Conservation (phyloP, 1,140 invertebrate genomes). For the Diploscapter pachys region DNA sequence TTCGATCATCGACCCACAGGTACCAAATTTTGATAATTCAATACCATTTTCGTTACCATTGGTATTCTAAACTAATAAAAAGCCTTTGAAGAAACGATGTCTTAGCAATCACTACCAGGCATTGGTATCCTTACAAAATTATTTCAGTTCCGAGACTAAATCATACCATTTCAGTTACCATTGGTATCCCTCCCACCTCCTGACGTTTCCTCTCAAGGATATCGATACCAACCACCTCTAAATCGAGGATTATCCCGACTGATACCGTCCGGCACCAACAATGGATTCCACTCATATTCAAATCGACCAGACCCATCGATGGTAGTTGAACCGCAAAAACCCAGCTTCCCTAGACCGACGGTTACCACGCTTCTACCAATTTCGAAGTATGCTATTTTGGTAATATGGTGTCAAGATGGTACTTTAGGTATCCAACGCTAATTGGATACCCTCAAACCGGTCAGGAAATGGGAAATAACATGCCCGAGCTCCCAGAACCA, state of each 20-base stretch:
- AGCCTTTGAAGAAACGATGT: no score
- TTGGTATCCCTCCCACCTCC: conserved; percentile 10
- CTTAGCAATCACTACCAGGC: no score
- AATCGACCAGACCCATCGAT: conserved; percentile 1
- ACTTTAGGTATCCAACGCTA: conserved; percentile 13
- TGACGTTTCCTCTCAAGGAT: conserved; percentile 11
- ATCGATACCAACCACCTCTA: background rate
- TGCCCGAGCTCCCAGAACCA: no score
- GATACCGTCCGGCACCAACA: no score
- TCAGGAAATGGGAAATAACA: no score
- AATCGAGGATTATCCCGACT: no score
- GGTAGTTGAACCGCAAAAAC: background rate
- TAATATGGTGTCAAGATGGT: background rate
- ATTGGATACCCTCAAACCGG: conserved; percentile 1
- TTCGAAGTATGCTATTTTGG: background rate
- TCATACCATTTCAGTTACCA: conserved; percentile 8
- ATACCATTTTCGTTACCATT: background rate
- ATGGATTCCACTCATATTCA: background rate
- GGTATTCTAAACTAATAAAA: background rate
- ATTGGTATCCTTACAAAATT: no score
- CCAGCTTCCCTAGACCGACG: background rate
- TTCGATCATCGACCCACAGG: conserved; percentile 4
- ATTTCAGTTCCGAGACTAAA: no score
- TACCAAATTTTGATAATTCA: background rate
- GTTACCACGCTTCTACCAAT: conserved; percentile 4